Evolutionary conservation across 2,888 invertebrate genomes (phyloP).

Genomic region (Cataglyphis albicans): DNA sequence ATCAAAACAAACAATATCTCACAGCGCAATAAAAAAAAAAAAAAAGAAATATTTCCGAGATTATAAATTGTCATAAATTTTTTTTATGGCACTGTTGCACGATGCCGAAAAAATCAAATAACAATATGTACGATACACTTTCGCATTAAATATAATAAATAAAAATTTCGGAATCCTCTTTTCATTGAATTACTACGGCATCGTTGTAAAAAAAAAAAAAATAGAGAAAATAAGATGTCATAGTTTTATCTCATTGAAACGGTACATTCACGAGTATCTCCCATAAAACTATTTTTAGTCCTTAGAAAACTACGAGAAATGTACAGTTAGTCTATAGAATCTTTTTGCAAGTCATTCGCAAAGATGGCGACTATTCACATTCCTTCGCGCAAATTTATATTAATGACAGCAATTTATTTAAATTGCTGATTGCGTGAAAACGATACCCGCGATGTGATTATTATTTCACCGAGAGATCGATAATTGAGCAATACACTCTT

Average conservation of each 20-base stretch:
- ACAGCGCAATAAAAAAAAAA: background rate
- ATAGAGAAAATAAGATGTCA: background rate
- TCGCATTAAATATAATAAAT: background rate
- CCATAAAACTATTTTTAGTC: background rate
- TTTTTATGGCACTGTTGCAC: background rate
- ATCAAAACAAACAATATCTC: background rate
- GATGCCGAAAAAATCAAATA: background rate
- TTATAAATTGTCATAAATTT: background rate
- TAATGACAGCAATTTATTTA: background rate
- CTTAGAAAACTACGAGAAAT: background rate
- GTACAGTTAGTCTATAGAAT: background rate
- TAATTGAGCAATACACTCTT: slow-evolving; percentile 23
- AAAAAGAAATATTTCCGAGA: background rate
- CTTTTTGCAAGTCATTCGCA: background rate
- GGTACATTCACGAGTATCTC: background rate
- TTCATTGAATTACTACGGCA: background rate
- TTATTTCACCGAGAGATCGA: slow-evolving; percentile 15
- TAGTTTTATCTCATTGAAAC: background rate
- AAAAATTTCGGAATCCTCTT: background rate
- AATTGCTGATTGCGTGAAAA: slow-evolving; percentile 5
- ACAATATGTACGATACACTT: background rate
- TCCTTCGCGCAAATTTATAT: slow-evolving; percentile 1
- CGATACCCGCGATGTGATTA: background rate
- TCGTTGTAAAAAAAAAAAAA: background rate
- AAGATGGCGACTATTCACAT: slow-evolving; percentile 1